Evolutionary conservation across 2,888 invertebrate genomes (phyloP), one percentile per base, ranked within the genome.

Genomic region (Clostera curtula): DNA sequence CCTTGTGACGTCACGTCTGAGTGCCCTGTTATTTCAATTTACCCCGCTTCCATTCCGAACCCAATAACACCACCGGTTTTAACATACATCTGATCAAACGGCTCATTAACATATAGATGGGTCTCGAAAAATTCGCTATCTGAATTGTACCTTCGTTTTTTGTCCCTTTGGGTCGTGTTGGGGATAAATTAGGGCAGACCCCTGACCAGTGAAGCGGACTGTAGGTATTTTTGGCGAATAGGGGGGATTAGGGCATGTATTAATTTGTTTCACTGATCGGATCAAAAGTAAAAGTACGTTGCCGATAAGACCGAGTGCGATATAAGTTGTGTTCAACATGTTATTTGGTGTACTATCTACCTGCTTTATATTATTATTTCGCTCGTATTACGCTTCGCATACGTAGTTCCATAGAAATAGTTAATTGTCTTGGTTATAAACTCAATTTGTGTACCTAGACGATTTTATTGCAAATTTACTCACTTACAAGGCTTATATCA

Each of bases 101-200:
- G 28, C 56, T 64, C 68, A 69, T 70, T 70, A 70, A 58, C 68
- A 68, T 69, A 70, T 68, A 70, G 65, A 69, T 59, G 58, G 50
- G 36, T 42, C 48, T 49, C 44, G 41, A 65, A 69, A 67, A 67
- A 63, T 54, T 49, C 55, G 47, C 49, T 58, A 54, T 51, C 59
- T 57, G 56, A 64, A 63, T 59, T 57, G 56, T 63, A 58, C 65
- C 59, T 56, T 49, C 40, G 49, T 54, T 60, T 52, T 65, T 59
- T 53, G 53, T 57, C 53, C 56, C 56, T 56, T 43, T 42, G 46
- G 56, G 49, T 55, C 51, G 57, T 47, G 37, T 49, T 38, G 44
- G 54, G 58, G 60, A 62, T 62, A 67, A 68, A 67, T 67, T 63
- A 64, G 50, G 53, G 57, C 40, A 41, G 49, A 23, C 35, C 46